Base-by-base conservation (phyloP, 37 sponge, comb jelly and placozoan species). In the Chondrilla cf. caribensis region DNA sequence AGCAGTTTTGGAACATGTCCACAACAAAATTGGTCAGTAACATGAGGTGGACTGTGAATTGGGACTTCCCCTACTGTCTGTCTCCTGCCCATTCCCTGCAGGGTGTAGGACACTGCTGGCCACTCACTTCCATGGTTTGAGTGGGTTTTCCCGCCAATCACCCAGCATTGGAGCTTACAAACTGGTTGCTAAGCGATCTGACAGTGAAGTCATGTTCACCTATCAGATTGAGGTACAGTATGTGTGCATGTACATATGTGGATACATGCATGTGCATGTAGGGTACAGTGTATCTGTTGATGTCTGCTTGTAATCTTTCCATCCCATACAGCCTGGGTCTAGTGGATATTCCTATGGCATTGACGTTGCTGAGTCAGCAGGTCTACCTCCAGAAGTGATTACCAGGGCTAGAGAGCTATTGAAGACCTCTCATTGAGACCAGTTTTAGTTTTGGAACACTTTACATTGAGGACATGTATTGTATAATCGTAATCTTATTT, bases 51-150 rank as follows among this genome's bases (percentile, higher is more conserved):
- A 47, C 11, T 47, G 11, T 47, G 51, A 14, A 14, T 11, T 47
- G 51, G 51, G 11, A 47, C 11, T 47, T 47, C 51, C 51, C 21
- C 38, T 75, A 26, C 22, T 75, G 77, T 75, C 22, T 19, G 22
- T n/a, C n/a, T n/a, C n/a, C n/a, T n/a, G n/a, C n/a, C n/a, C 19
- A 75, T 35, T 79, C n/a, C 22, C 19, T 77, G 26, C 41, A 93
- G 90, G 93, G 2, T 93, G 93, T 80, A 72, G 93, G 2, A 35
- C 90, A 0, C 82, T 93, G 17, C 28, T 89, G n/a, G 90, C 93
- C 42, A 89, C 93, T 38, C 93, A 93, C 82, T 93, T 76, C 70
- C 93, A 93, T 43, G 58, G 71, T 57, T 76, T 92, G 43, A 76
- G 54, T 14, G 37, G 44, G 21, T 26, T 81, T 40, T n/a, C n/a